phyloP scores from a whole-genome alignment of 2,888 invertebrate species.

The Eilema griseolum region DNA sequence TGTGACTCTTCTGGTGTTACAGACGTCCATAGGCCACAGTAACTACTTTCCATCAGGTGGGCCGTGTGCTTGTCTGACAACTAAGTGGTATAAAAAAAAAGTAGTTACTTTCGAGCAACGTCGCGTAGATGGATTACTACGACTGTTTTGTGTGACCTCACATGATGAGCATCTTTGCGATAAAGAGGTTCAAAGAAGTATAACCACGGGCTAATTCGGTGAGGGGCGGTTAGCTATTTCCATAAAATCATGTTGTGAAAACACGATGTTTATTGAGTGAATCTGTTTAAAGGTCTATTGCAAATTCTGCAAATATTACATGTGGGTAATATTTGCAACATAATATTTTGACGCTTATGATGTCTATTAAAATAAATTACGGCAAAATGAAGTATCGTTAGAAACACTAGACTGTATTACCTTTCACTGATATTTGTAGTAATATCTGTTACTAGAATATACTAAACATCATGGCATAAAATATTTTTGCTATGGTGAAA shows the following conservation, averaged over 20 bases:
- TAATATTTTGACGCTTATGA: constrained; percentile 10
- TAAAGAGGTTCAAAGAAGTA: too few relatives aligned
- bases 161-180: too few relatives aligned
- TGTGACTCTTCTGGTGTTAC: too few relatives aligned
- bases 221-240: background rate
- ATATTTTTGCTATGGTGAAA: background rate
- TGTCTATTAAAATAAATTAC: background rate
- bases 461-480: background rate
- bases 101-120: too few relatives aligned
- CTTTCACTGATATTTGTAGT: background rate
- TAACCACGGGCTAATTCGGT: too few relatives aligned
- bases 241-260: background rate
- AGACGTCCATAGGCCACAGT: too few relatives aligned
- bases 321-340: background rate
- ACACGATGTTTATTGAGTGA: background rate
- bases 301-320: background rate
- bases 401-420: background rate
- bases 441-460: background rate
- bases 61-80: too few relatives aligned
- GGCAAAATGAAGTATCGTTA: background rate
- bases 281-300: background rate
- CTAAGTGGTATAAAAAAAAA: too few relatives aligned
- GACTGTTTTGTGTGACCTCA: too few relatives aligned
- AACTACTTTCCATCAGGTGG: too few relatives aligned
- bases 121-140: too few relatives aligned